A percentile compares a stretch with the other conserved stretches of the same genome.
Evolutionary conservation across 2,797 vertebrate species (phyloP).

Genomic region (Luscinia luscinia): DNA sequence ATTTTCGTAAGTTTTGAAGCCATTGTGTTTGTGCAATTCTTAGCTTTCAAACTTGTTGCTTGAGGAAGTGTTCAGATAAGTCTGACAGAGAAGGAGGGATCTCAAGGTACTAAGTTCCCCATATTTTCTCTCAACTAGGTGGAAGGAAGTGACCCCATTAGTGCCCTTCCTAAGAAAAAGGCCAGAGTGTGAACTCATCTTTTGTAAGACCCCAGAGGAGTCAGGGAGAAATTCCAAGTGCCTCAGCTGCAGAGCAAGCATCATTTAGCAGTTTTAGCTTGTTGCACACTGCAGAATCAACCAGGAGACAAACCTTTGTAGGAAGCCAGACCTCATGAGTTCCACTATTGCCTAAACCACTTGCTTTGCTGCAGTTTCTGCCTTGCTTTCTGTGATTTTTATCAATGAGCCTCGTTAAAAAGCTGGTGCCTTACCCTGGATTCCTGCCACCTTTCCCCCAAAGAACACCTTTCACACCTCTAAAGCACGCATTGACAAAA

Average conservation of each 20-base stretch:
- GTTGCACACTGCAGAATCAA: neutral
- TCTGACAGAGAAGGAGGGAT: neutral
- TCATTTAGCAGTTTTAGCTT: neutral
- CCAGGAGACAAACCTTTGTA: neutral
- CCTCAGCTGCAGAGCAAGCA: neutral
- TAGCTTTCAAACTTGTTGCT: neutral
- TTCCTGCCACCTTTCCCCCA: neutral
- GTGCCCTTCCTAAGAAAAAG: neutral
- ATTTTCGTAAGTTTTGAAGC: neutral
- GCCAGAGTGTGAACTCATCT: neutral
- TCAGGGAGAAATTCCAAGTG: neutral
- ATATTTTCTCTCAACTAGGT: neutral
- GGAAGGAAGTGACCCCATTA: neutral
- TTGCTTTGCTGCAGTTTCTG: neutral
- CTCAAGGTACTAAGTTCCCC: neutral
- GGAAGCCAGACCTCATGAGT: neutral
- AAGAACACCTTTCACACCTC: neutral
- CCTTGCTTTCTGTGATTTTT: slow-evolving; percentile 4
- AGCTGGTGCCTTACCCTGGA: neutral
- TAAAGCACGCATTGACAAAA: neutral
- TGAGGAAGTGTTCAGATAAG: neutral
- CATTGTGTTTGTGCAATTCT: neutral
- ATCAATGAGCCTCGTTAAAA: neutral
- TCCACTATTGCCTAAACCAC: neutral
- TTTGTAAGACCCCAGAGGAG: neutral